These are phyloP conservation scores for Psilanteris sp. DNA, from an alignment of 1,140 invertebrate genomes.

Conservation along the genomic window DNA sequence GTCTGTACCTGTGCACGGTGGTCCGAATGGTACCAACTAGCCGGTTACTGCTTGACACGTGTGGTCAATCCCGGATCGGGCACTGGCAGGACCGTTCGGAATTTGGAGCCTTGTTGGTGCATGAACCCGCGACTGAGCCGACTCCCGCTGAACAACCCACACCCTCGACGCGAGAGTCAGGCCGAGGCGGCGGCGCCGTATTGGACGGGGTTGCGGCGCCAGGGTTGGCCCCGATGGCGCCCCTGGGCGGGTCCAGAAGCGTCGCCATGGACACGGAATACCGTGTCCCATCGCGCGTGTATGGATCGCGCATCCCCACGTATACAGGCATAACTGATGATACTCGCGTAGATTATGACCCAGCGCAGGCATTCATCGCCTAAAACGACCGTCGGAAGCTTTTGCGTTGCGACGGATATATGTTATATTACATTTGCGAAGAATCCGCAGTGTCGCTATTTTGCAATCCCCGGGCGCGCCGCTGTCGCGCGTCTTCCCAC, in stretches of 20 bases:
- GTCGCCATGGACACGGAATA: slow-evolving; percentile 69
- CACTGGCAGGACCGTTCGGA: slow-evolving; percentile 52
- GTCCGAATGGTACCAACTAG: too few species aligned
- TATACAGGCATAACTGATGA: slow-evolving; percentile 52
- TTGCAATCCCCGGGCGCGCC: neutral
- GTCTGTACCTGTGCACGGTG: too few species aligned
- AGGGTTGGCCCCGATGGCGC: slow-evolving; percentile 67
- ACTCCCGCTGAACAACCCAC: slow-evolving; percentile 13
- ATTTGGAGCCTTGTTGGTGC: slow-evolving; percentile 46
- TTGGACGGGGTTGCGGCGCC: slow-evolving; percentile 62
- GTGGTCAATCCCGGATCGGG: slow-evolving; percentile 37
- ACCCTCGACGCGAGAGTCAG: slow-evolving; percentile 31
- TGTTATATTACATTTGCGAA: slow-evolving; percentile 41
- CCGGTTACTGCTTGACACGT: slow-evolving; percentile 54
- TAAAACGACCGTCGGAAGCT: slow-evolving; percentile 43
- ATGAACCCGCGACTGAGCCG: slow-evolving; percentile 45
- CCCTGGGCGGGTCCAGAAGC: slow-evolving; percentile 57
- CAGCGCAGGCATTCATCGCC: slow-evolving; percentile 18
- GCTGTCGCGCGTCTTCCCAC: too few species aligned
- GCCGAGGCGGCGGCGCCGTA: slow-evolving; percentile 33
- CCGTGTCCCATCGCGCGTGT: slow-evolving; percentile 36
- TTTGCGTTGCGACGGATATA: slow-evolving; percentile 46
- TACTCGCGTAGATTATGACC: slow-evolving; percentile 35
- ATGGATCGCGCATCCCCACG: slow-evolving; percentile 23
- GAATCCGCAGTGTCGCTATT: slow-evolving; percentile 12